phyloP scores from a whole-genome alignment of 2,797 vertebrate species.

The Potorous gilbertii region DNA sequence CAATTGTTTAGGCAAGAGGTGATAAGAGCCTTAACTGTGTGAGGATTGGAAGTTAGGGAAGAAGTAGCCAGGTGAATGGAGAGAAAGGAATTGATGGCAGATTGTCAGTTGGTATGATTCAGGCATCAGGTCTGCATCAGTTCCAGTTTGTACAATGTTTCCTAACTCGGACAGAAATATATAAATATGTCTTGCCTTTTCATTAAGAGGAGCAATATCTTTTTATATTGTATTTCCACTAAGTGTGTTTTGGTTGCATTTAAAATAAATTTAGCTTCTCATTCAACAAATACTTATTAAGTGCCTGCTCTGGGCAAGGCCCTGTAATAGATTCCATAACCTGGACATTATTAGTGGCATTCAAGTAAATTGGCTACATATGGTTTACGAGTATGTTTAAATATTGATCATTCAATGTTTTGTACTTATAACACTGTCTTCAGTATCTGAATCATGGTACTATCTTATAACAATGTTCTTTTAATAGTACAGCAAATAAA shows the following conservation, averaged over 20 bases:
- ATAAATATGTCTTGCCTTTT: background rate
- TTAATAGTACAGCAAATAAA: background rate
- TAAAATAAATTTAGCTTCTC: constrained; percentile 23
- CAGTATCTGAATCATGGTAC: background rate
- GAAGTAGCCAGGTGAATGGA: background rate
- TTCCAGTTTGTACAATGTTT: background rate
- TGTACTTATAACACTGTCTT: background rate
- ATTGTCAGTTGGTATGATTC: background rate
- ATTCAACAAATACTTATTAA: constrained; percentile 5
- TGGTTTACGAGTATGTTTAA: background rate
- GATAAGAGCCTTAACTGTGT: background rate
- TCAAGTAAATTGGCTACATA: background rate
- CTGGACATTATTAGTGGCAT: background rate
- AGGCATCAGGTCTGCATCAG: background rate
- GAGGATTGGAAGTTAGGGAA: background rate
- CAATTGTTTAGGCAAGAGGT: background rate
- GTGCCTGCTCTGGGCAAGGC: background rate
- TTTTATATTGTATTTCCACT: constrained; percentile 6
- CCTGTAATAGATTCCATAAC: background rate
- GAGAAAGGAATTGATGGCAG: background rate
- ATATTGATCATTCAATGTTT: constrained; percentile 12
- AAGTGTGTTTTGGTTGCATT: background rate
- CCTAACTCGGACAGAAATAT: background rate
- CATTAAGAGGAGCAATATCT: background rate
- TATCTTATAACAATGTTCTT: background rate